Percentiles rank a stretch among this genome's conserved stretches.
These are phyloP conservation scores for Oxycera nigricornis DNA, from an alignment of 2,888 invertebrate species.

Conservation along the genomic window DNA sequence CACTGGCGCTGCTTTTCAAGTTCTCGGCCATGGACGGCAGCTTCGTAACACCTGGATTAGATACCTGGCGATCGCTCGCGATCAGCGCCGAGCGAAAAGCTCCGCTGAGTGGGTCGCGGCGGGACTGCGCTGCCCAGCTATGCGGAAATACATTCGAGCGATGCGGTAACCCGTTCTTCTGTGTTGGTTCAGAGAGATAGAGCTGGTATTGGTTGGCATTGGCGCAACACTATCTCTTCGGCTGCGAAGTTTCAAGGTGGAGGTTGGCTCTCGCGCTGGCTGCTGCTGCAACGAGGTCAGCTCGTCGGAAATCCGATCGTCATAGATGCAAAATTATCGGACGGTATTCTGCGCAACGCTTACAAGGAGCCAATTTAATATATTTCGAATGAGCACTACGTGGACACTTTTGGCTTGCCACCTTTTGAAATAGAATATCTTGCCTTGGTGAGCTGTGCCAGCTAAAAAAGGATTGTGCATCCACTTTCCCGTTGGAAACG, in stretches of 20 bases:
- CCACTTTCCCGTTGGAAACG: too few species aligned
- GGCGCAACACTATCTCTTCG: background rate
- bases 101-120: constrained; percentile 25
- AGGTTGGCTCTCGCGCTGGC: background rate
- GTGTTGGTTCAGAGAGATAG: background rate
- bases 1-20: constrained; percentile 31
- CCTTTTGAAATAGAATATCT: too few species aligned
- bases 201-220: background rate
- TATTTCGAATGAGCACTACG: too few species aligned
- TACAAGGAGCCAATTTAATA: too few species aligned
- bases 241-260: background rate
- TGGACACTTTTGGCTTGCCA: too few species aligned
- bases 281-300: background rate
- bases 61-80: background rate
- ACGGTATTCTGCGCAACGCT: too few species aligned
- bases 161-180: constrained; percentile 16
- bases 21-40: constrained; percentile 41
- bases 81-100: constrained; percentile 18
- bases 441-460: too few species aligned
- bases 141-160: constrained; percentile 30
- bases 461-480: too few species aligned
- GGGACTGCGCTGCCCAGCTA: constrained; percentile 2
- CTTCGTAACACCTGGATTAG: constrained; percentile 17
- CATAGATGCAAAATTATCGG: too few species aligned
- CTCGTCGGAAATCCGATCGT: background rate